These are phyloP conservation scores for Orgyia antiqua DNA, from an alignment of 2,888 invertebrate species.

Conservation along the genomic window DNA sequence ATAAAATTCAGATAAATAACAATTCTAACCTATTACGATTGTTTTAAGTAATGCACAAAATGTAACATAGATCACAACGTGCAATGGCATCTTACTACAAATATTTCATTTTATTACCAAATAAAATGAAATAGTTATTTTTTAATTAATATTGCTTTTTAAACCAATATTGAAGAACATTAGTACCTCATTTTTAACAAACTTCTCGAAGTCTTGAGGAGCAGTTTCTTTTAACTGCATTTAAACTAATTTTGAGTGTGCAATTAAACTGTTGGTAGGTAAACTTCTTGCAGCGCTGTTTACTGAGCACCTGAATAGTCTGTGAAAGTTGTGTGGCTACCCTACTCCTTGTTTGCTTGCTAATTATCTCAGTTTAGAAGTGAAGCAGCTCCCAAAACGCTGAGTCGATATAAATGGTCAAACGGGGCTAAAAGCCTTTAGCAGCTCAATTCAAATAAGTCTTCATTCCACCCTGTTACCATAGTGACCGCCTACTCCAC, in stretches of 20 bases:
- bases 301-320: conserved; percentile 72
- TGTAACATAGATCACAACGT: no score
- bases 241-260: conserved; percentile 68
- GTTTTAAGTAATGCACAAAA: no score
- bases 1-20: no score
- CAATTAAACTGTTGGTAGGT: conserved; percentile 77
- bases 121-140: no score
- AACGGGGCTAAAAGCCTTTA: conserved; percentile 65
- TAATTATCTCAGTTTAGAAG: conserved; percentile 65
- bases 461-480: conserved; percentile 62
- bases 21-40: no score
- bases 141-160: no score
- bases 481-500: conserved; percentile 63
- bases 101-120: no score
- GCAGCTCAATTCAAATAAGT: conserved; percentile 54
- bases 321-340: conserved; percentile 62
- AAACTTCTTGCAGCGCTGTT: conserved; percentile 73
- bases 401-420: conserved; percentile 67
- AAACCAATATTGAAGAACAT: no score
- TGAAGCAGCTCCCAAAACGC: conserved; percentile 63
- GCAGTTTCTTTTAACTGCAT: conserved; percentile 64
- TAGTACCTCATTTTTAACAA: no score
- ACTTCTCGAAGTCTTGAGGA: no score
- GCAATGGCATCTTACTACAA: no score
- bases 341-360: conserved; percentile 70